Evolutionary conservation across 2,888 invertebrate species (phyloP).

Genomic region (Spatulosminthurus flaviceps): DNA sequence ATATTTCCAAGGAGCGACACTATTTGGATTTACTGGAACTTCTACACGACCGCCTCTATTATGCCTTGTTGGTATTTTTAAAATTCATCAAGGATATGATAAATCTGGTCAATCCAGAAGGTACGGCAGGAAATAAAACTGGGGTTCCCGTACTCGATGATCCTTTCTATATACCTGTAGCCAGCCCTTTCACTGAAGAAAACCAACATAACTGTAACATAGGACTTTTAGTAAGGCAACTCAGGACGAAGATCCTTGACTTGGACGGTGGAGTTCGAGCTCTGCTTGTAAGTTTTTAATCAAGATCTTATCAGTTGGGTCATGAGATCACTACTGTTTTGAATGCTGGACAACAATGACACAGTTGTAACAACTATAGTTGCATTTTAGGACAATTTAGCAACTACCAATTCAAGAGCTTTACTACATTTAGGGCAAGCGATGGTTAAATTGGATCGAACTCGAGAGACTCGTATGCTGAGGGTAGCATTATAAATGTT

Average conservation of each 20-base stretch:
- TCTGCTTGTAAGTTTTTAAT: conserved; percentile 3
- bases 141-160: conserved; percentile 39
- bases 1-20: conserved; percentile 35
- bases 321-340: no score
- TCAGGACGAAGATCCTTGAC: conserved; percentile 28
- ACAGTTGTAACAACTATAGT: no score
- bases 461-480: conserved; percentile 25
- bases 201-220: conserved; percentile 41
- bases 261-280: conserved; percentile 24
- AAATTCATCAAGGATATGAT: conserved; percentile 42
- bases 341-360: no score
- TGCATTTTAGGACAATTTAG: conserved; percentile 33
- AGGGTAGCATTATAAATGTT: not conserved
- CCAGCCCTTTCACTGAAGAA: conserved; percentile 24
- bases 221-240: conserved; percentile 37
- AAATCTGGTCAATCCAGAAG: conserved; percentile 31
- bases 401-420: conserved; percentile 37
- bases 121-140: conserved; percentile 8
- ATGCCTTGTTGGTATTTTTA: conserved; percentile 37
- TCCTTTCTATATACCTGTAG: conserved; percentile 30
- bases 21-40: conserved; percentile 44
- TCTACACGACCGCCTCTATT: conserved; percentile 46
- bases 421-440: conserved; percentile 37
- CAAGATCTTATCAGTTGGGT: no score
- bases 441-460: conserved; percentile 33